Evolutionary conservation across 2,888 invertebrate species (phyloP), one percentile per base, ranked within the genome.

Genomic region (Philonicus albiceps): DNA sequence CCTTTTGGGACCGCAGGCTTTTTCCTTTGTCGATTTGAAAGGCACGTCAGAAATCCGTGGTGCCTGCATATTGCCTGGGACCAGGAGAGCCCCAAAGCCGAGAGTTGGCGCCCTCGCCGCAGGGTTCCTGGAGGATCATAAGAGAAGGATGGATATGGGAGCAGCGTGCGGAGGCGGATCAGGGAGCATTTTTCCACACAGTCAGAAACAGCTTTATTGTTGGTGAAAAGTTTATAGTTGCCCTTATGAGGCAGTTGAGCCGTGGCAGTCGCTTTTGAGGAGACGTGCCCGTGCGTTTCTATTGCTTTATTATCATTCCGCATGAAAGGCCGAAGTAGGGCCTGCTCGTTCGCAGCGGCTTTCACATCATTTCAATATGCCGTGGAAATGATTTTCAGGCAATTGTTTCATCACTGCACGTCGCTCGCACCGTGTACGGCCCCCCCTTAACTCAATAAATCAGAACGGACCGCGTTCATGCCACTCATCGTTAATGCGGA

Each of bases 191-290:
- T 81, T 81, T 55, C 55, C 81, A 81, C 55, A 81, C 81, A 64
- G 81, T 64, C 81, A 81, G 55, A 53, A 81, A 81, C 64, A 55
- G 81, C 81, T 81, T 81, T 81, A 64, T 53, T 81, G 81, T 81
- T 81, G 81, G 64, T 81, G 81, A 81, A 81, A 81, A 81, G 81
- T 81, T 81, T 81, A 81, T 81, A 81, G 81, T 81, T 81, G 81
- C 81, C 81, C 81, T 55, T 81, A 81, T 81, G 81, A 81, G 81
- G 55, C 81, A 55, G 81, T 81, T 81, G 81, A 81, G 81, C 64
- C 34, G 55, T 81, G 81, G 34, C 55, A 81, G 81, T 81, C 81
- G 81, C 81, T 81, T 81, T 81, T 81, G 55, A 81, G 64, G 81
- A 64, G 81, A 81, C 81, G 81, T 81, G 81, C 81, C 64, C 81